A percentile compares a stretch with the other conserved stretches of the same genome.
Conservation (phyloP, 1,140 invertebrate genomes). For the Aphaenogaster ashmeadi region DNA sequence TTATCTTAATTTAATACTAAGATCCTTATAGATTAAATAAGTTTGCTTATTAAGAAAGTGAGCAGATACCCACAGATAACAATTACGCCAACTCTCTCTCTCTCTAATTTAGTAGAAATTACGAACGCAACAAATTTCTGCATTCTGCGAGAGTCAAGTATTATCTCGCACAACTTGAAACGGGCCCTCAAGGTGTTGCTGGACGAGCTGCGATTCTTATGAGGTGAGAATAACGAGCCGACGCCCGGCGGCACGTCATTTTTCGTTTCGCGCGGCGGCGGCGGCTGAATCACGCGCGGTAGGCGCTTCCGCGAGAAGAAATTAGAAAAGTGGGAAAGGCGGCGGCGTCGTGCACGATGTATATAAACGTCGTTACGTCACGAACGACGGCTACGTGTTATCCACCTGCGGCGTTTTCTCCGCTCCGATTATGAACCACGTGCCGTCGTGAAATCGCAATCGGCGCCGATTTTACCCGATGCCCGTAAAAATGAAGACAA, state of each 20-base stretch:
- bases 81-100: not conserved
- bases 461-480: not conserved
- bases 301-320: conserved; percentile 74
- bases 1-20: not conserved
- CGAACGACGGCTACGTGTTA: conserved; percentile 44
- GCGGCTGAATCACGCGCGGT: conserved; percentile 53
- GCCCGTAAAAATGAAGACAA: not conserved
- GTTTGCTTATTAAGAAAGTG: conserved; percentile 3
- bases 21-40: not conserved
- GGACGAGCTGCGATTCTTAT: not conserved
- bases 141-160: not conserved
- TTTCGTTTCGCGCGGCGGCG: conserved; percentile 50
- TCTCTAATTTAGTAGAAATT: not conserved
- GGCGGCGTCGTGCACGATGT: conserved; percentile 46
- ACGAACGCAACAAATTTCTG: not conserved
- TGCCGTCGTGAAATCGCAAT: conserved; percentile 42
- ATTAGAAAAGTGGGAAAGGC: conserved; percentile 72
- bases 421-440: conserved; percentile 58
- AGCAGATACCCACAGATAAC: not conserved
- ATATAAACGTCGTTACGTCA: conserved; percentile 69
- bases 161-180: not conserved
- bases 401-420: conserved; percentile 67
- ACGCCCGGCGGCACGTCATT: conserved; percentile 45
- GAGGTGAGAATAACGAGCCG: conserved; percentile 17
- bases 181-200: not conserved